Conservation (phyloP, 2,797 vertebrate species). For the Cyclura pinguis region DNA sequence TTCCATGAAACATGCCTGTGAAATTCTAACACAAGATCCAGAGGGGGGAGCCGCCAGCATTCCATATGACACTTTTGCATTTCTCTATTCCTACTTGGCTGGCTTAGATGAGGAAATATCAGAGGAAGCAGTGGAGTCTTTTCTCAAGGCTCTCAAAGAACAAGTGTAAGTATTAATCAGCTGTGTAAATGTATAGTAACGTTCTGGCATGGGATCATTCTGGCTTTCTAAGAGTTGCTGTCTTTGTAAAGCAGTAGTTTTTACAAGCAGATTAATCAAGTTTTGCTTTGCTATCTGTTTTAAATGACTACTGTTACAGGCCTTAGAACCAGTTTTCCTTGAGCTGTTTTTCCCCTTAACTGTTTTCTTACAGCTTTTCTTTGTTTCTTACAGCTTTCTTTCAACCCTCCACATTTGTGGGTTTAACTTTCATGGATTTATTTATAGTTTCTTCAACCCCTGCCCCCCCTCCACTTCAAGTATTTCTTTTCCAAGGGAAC, state of each 20-base stretch:
- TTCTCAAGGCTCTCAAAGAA: conserved; percentile 78
- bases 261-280: not conserved
- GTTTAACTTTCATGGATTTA: no score
- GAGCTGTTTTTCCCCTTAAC: not conserved
- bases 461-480: no score
- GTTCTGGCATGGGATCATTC: not conserved
- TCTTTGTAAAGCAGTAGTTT: not conserved
- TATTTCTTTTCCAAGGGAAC: no score
- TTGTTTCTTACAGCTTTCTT: no score
- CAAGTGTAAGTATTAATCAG: conserved; percentile 77
- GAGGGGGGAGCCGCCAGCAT: conserved; percentile 84
- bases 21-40: conserved; percentile 87
- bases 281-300: not conserved
- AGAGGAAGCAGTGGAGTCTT: conserved; percentile 70
- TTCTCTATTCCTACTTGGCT: conserved; percentile 87
- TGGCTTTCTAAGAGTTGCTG: not conserved
- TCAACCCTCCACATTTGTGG: no score
- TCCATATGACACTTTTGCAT: conserved; percentile 81
- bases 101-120: conserved; percentile 81
- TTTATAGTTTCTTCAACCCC: no score
- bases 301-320: not conserved
- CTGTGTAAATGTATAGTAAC: not conserved
- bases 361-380: not conserved
- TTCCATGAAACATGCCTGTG: conserved; percentile 86
- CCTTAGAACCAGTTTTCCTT: not conserved